Percentiles rank a stretch among this genome's conserved stretches.
Conservation (phyloP, 2,797 vertebrate species). For the Xenentodon cancila region DNA sequence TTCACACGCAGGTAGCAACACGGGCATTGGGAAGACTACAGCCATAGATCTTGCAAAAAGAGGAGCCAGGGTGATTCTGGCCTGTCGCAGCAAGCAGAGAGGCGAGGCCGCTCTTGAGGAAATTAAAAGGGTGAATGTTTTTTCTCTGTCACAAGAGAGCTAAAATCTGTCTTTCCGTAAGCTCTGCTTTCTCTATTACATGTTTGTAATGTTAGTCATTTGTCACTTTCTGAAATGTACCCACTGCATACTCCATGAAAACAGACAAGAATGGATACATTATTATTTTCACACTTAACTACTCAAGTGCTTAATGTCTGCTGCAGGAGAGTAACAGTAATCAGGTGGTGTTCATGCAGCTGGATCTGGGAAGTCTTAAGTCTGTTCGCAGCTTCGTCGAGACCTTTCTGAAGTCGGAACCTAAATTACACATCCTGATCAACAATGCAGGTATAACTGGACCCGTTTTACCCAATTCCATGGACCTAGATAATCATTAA, state of each 20-base stretch:
- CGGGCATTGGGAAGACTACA: slow-evolving; percentile 31
- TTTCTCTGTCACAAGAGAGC: not conserved
- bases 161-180: too few relatives aligned
- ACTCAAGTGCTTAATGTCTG: not conserved
- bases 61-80: slow-evolving; percentile 38
- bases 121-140: slow-evolving; percentile 15
- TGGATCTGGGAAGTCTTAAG: slow-evolving; percentile 88
- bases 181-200: too few relatives aligned
- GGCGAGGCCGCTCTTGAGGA: slow-evolving; percentile 33
- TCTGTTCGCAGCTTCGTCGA: slow-evolving; percentile 87
- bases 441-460: slow-evolving; percentile 90
- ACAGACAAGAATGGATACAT: not conserved
- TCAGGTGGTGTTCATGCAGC: slow-evolving; percentile 88
- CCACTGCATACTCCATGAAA: not conserved
- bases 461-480: not conserved
- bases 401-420: slow-evolving; percentile 86
- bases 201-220: too few relatives aligned
- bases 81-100: slow-evolving; percentile 29
- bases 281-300: not conserved
- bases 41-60: slow-evolving; percentile 35
- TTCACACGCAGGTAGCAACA: slow-evolving; percentile 25
- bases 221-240: too few relatives aligned
- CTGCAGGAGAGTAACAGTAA: slow-evolving; percentile 85
- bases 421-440: slow-evolving; percentile 90
- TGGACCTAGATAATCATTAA: too few relatives aligned